Base-by-base conservation (phyloP, 2,888 invertebrate genomes). In the Hydrotaea cyrtoneurina region DNA sequence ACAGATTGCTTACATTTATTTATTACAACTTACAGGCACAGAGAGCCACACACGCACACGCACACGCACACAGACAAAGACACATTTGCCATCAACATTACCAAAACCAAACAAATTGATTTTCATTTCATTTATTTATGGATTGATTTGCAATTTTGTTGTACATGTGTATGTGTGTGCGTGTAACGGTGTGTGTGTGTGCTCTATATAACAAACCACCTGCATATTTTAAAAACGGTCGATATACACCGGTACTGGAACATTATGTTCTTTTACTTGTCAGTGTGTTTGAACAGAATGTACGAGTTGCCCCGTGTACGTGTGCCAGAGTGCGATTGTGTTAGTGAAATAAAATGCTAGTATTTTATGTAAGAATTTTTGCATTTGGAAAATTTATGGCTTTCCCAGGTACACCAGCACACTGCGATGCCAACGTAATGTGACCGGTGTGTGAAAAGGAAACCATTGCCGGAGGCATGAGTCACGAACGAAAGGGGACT, bases 71-170 rank as follows among this genome's bases (percentile, higher is more conserved):
- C 13, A 31, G 19, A 66, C 2, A 36, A 23, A 64, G 31, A 31
- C 62, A 77, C 23, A 46, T 0, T 39, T 21, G 21, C 2, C 66
- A 62, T 21, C 23, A 66, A 15, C 43, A 46, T 69, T 21, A n/a
- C 69, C 69, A 78, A 75, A 81, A 66, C 66, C 72, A 66, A 81
- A 81, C 80, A 81, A 84, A 84, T 84, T 84, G 78, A 81, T 84
- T 84, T 81, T 81, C 84, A 82, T 82, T 78, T 82, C 74, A 80
- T 84, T 84, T 84, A 80, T 84, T 81, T 81, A 84, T 81, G 81
- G 84, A 84, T 84, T 83, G 80, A 86, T 86, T 86, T 80, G 78
- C 76, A 79, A 81, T 81, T 78, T 81, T 66, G 57, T 19, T 82
- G 75, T 82, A 80, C 73, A 23, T 46, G 26, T 75, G 21, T 59